Conservation (phyloP, 2,888 invertebrate genomes). For the Abrostola tripartita region DNA sequence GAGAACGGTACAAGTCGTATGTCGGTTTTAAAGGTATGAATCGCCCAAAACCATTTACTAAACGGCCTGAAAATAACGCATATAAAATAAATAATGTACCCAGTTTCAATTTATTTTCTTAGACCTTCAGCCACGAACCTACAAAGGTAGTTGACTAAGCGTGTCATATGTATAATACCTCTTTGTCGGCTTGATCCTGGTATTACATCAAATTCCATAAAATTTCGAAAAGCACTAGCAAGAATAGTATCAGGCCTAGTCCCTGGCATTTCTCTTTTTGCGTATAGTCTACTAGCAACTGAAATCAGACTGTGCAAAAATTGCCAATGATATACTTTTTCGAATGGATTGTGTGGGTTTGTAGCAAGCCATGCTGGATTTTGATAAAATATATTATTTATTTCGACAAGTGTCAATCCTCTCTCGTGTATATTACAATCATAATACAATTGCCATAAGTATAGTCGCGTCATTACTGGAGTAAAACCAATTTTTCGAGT, state of each 20-base stretch:
- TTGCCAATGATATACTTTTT: slow-evolving; percentile 90
- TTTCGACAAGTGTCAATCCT: slow-evolving; percentile 83
- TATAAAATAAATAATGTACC: too few species aligned
- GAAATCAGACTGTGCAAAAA: slow-evolving; percentile 88
- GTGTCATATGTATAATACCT: slow-evolving; percentile 65
- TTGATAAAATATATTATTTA: slow-evolving; percentile 82
- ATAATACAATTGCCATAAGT: slow-evolving; percentile 89
- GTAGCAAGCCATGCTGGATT: slow-evolving; percentile 83
- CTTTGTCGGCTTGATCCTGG: slow-evolving; percentile 74
- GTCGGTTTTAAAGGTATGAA: slow-evolving; percentile 79
- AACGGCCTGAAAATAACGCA: slow-evolving; percentile 61
- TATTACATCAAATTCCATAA: slow-evolving; percentile 85
- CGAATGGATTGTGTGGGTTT: slow-evolving; percentile 87
- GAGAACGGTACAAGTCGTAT: slow-evolving; percentile 78
- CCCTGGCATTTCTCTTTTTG: slow-evolving; percentile 71
- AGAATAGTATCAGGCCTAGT: slow-evolving; percentile 82
- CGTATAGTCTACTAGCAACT: slow-evolving; percentile 83
- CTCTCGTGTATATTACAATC: slow-evolving; percentile 86
- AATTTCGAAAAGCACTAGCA: slow-evolving; percentile 84
- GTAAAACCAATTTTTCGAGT: slow-evolving; percentile 72
- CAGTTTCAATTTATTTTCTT: too few species aligned
- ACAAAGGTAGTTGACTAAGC: too few species aligned
- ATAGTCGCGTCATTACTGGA: slow-evolving; percentile 84
- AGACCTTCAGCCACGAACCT: neutral
- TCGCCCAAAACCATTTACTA: slow-evolving; percentile 72